Conservation (phyloP, 1,140 invertebrate genomes). For the Eumaeus atala region DNA sequence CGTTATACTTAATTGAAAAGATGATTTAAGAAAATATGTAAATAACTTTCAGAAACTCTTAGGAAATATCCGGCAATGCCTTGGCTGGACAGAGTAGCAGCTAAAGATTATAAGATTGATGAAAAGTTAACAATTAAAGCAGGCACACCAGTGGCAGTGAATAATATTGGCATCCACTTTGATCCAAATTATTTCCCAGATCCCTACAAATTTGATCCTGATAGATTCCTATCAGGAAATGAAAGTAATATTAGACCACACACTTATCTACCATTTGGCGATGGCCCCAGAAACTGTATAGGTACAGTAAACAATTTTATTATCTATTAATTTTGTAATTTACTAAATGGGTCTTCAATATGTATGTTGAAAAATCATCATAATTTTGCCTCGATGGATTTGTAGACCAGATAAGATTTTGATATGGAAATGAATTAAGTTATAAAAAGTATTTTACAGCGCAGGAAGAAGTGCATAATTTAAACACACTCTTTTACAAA, state of each 20-base stretch:
- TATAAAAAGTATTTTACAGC: too few relatives aligned
- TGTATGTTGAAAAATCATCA: too few relatives aligned
- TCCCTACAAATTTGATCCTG: slow-evolving; percentile 73
- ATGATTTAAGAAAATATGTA: background rate
- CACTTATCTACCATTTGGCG: slow-evolving; percentile 49
- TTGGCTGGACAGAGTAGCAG: slow-evolving; percentile 4
- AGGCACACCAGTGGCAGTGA: slow-evolving; percentile 19
- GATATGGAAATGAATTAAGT: too few relatives aligned
- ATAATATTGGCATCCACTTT: background rate
- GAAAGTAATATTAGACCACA: slow-evolving; percentile 37
- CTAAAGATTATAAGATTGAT: slow-evolving; percentile 44
- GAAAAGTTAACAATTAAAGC: slow-evolving; percentile 49
- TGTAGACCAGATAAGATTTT: too few relatives aligned
- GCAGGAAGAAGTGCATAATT: too few relatives aligned
- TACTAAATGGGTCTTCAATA: too few relatives aligned
- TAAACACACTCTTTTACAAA: too few relatives aligned
- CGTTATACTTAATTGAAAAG: too few relatives aligned
- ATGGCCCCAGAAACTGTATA: slow-evolving; percentile 79
- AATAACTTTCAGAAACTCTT: slow-evolving; percentile 8
- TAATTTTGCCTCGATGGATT: too few relatives aligned
- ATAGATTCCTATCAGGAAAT: slow-evolving; percentile 70
- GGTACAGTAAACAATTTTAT: slow-evolving; percentile 43
- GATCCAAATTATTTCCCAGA: slow-evolving; percentile 30
- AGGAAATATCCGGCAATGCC: slow-evolving; percentile 8
- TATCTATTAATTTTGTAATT: too few relatives aligned